phyloP scores from a whole-genome alignment of 2,888 invertebrate genomes.

The Unio delphinus region DNA sequence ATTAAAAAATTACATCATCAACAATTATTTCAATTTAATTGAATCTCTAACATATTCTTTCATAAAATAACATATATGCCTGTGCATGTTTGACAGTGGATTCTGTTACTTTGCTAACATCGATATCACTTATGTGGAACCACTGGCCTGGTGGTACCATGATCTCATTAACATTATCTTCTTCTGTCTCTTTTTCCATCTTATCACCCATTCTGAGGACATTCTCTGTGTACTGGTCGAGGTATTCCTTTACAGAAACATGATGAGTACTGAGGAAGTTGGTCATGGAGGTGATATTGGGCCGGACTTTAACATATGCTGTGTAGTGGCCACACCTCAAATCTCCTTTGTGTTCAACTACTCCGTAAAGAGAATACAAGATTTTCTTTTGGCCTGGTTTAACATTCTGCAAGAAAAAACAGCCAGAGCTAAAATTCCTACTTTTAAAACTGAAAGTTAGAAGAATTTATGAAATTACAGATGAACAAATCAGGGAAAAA shows the following conservation, averaged over 20 bases:
- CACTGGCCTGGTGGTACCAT: slow-evolving; percentile 80
- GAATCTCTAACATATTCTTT: slow-evolving; percentile 78
- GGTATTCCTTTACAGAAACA: slow-evolving; percentile 45
- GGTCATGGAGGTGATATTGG: slow-evolving; percentile 45
- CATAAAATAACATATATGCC: slow-evolving; percentile 97
- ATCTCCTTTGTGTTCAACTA: slow-evolving; percentile 94
- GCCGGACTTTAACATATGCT: slow-evolving; percentile 89
- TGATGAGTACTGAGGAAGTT: slow-evolving; percentile 51
- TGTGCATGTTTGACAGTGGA: slow-evolving; percentile 86
- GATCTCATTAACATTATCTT: slow-evolving; percentile 49
- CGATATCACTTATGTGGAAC: slow-evolving; percentile 94
- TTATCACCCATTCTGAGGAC: slow-evolving; percentile 23
- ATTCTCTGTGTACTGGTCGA: slow-evolving; percentile 44
- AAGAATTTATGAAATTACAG: too few species aligned
- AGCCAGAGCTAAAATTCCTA: neutral
- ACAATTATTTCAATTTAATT: too few species aligned
- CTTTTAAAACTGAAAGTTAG: too few species aligned
- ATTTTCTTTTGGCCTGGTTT: slow-evolving; percentile 78
- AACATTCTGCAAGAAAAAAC: slow-evolving; percentile 59
- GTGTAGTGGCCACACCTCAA: slow-evolving; percentile 93
- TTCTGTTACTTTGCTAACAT: slow-evolving; percentile 85
- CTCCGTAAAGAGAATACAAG: slow-evolving; percentile 91
- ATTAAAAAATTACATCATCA: too few species aligned
- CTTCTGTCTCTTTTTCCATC: slow-evolving; percentile 23
- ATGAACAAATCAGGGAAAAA: too few species aligned